Base-by-base conservation (phyloP, 1,140 invertebrate species). In the Drosophila insularis region DNA sequence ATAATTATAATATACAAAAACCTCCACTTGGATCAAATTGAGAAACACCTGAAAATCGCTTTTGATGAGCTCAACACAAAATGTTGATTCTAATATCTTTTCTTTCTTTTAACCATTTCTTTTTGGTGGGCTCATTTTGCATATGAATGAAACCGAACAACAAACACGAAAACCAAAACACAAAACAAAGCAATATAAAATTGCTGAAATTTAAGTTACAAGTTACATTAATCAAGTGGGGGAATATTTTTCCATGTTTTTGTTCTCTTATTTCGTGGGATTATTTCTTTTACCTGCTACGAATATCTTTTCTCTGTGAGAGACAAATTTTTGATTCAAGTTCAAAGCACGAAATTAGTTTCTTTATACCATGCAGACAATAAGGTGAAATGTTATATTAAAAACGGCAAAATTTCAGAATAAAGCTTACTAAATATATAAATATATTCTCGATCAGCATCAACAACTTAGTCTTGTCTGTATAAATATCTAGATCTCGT, bases 11-110 rank as follows among this genome's bases (percentile, higher is more conserved):
- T 19, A 35, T 27, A 27, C 27, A 27, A 5, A 27, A 5, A 5
- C 27, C 56, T 17, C 17, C 19, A 21, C 17, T 50, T 17, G 43
- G 37, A 65, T 55, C 54, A 32, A 19, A n/a, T 43, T 37, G 10
- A 37, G 11, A 37, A 37, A 58, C 46, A 60, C 21, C 21, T 40
- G 37, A 14, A 37, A 54, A 46, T 60, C 32, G 35, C 23, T 43
- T 63, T 86, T 87, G 82, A 87, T 86, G 82, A 87, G 82, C 82
- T 86, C 82, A 86, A 74, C 82, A 63, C 82, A 63, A 73, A 81
- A 78, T 61, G 56, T 62, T 78, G 43, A 72, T 21, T 54, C 64
- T 35, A 56, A 71, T 69, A 74, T 61, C 61, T 63, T 74, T 62
- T 60, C 65, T 66, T 74, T 65, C 50, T 63, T 56, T 19, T 13